Evolutionary conservation across 2,888 invertebrate genomes (phyloP), one percentile per base, ranked within the genome.

Genomic region (Schizotus pectinicornis): DNA sequence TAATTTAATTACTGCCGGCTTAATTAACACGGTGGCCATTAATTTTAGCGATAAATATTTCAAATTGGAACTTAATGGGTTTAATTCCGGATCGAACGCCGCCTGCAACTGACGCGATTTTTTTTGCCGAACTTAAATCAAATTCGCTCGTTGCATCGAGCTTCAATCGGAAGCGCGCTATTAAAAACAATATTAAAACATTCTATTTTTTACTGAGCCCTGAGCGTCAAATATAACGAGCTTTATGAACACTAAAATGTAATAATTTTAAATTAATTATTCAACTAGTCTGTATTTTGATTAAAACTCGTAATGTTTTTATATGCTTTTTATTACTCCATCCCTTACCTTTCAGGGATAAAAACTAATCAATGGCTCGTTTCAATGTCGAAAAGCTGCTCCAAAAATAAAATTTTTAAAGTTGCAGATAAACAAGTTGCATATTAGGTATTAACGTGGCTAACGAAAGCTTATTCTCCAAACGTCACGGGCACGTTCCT

Each of bases 231-330:
- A 9, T 6, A 3, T 30, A 43, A 30, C 11, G 6, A 43, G 7
- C 11, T 43, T n/a, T 39, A 9, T 11, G 9, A 7, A 39, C n/a
- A 12, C 7, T 39, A 13, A 11, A 43, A n/a, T 7, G 13, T 22
- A 43, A 43, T 48, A 53, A 42, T 7, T 53, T 47, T 58, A 54
- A 51, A 55, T 54, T 56, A 58, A 61, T 57, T 62, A 53, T 59
- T 56, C 59, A 60, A 62, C 62, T 62, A 62, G 62, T 62, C 62
- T 62, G 51, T 56, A 62, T 60, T 62, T 55, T 52, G 47, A 60
- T 60, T 59, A 59, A 56, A 61, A 12, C 35, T 41, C 36, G 42
- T 61, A 61, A 61, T 45, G 8, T 34, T 12, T 34, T 12, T 8
- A 7, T 33, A 13, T 7, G 8, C 33, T 8, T 47, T 48, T 59